phyloP scores from a whole-genome alignment of 2,797 vertebrate species.

The Lacerta viridis region DNA sequence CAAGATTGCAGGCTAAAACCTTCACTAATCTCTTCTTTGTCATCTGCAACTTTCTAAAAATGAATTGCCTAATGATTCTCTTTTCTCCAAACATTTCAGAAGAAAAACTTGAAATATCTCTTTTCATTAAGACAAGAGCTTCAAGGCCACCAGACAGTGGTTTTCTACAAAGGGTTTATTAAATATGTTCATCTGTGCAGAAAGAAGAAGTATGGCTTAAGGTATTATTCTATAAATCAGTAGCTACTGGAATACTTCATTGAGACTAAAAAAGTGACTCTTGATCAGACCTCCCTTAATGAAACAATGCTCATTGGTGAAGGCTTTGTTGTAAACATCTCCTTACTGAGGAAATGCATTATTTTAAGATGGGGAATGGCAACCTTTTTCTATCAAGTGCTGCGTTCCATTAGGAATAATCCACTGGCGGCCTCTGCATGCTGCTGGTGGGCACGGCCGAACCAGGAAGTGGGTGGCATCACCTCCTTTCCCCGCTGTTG shows the following conservation, averaged over 20 bases:
- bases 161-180: background rate
- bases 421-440: no score
- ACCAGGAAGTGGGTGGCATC: no score
- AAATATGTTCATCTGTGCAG: background rate
- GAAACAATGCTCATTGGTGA: background rate
- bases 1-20: background rate
- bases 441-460: no score
- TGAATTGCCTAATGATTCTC: no score
- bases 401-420: no score
- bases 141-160: background rate
- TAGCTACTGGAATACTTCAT: background rate
- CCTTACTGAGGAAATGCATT: background rate
- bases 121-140: background rate
- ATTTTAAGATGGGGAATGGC: background rate
- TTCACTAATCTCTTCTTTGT: background rate
- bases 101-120: background rate
- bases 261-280: background rate
- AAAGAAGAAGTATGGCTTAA: background rate
- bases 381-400: no score
- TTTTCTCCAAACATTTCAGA: no score
- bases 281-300: background rate
- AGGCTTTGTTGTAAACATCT: background rate
- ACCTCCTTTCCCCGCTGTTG: no score
- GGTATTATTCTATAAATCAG: slow-evolving; percentile 3
- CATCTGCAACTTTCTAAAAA: background rate